Percentiles rank a stretch among this genome's conserved stretches.
phyloP scores from a whole-genome alignment of 2,888 invertebrate genomes.

The Eilema caniola region DNA sequence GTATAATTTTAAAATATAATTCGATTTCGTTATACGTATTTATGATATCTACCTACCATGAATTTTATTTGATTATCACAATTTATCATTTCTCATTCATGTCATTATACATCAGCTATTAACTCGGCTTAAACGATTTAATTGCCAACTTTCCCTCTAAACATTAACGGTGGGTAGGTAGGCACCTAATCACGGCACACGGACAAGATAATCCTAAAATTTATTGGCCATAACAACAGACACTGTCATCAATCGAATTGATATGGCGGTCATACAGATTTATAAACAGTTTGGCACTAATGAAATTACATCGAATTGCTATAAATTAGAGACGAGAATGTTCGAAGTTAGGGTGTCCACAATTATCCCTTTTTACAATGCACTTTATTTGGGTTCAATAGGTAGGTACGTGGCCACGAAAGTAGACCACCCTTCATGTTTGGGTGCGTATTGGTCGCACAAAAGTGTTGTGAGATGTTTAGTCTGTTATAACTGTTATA shows the following conservation, averaged over 20 bases:
- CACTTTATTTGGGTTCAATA: slow-evolving; percentile 72
- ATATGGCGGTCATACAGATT: slow-evolving; percentile 73
- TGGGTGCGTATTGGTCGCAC: slow-evolving; percentile 55
- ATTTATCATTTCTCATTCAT: slow-evolving; percentile 69
- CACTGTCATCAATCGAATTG: slow-evolving; percentile 76
- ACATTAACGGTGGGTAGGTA: slow-evolving; percentile 63
- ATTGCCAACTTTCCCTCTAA: slow-evolving; percentile 82
- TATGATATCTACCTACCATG: slow-evolving; percentile 54
- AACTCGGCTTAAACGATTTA: slow-evolving; percentile 80
- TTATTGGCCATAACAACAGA: slow-evolving; percentile 80
- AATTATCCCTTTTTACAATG: slow-evolving; percentile 72
- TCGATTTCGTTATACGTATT: slow-evolving; percentile 42
- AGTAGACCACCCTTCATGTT: slow-evolving; percentile 76
- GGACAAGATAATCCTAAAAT: slow-evolving; percentile 84
- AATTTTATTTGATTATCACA: slow-evolving; percentile 54
- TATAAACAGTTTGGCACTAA: slow-evolving; percentile 79
- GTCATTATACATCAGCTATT: slow-evolving; percentile 73
- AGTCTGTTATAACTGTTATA: slow-evolving; percentile 37
- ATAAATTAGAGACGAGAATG: slow-evolving; percentile 77
- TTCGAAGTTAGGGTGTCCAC: slow-evolving; percentile 67
- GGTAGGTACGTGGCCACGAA: slow-evolving; percentile 61
- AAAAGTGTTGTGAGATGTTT: slow-evolving; percentile 59
- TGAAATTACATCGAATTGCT: slow-evolving; percentile 83
- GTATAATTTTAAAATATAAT: slow-evolving; percentile 11
- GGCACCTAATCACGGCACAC: slow-evolving; percentile 77